Percentiles rank a stretch among this genome's conserved stretches.
Evolutionary conservation across 1,140 invertebrate genomes (phyloP).

Genomic region (Eupeodes corollae): DNA sequence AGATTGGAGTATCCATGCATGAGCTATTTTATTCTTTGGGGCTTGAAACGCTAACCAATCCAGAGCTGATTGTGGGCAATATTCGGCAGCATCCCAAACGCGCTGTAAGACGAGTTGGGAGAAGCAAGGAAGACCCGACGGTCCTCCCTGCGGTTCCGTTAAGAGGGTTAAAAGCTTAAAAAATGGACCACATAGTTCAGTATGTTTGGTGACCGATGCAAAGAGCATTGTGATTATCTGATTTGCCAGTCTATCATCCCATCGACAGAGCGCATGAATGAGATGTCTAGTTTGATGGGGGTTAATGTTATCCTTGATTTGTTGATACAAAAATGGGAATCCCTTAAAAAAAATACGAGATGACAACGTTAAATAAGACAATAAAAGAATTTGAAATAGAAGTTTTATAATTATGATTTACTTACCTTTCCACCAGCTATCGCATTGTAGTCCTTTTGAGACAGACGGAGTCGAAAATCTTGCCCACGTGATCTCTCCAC

Average conservation of each 20-base stretch:
- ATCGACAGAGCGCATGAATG: constrained; percentile 81
- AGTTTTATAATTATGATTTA: background rate
- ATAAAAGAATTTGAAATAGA: too few relatives aligned
- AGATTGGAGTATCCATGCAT: constrained; percentile 76
- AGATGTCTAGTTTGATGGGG: constrained; percentile 82
- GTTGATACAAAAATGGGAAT: constrained; percentile 87
- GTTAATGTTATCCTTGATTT: constrained; percentile 87
- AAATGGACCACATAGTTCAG: constrained; percentile 77
- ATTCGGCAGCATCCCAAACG: constrained; percentile 83
- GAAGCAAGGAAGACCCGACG: constrained; percentile 74
- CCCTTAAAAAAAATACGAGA: constrained; percentile 45
- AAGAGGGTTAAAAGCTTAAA: constrained; percentile 77
- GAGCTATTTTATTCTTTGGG: constrained; percentile 77
- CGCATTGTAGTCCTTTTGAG: constrained; percentile 65
- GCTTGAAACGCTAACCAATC: constrained; percentile 83
- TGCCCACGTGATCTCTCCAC: constrained; percentile 77
- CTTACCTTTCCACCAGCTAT: constrained; percentile 72
- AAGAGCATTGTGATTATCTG: constrained; percentile 82
- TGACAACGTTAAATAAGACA: constrained; percentile 6
- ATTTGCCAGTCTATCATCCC: constrained; percentile 75
- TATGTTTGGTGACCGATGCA: constrained; percentile 76
- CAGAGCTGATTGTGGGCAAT: constrained; percentile 77
- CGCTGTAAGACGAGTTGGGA: constrained; percentile 75
- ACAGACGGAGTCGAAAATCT: constrained; percentile 61
- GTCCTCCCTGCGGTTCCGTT: constrained; percentile 62